These are phyloP conservation scores for Chiloscyllium plagiosum DNA, from an alignment of 2,113 vertebrate species.

Conservation along the genomic window DNA sequence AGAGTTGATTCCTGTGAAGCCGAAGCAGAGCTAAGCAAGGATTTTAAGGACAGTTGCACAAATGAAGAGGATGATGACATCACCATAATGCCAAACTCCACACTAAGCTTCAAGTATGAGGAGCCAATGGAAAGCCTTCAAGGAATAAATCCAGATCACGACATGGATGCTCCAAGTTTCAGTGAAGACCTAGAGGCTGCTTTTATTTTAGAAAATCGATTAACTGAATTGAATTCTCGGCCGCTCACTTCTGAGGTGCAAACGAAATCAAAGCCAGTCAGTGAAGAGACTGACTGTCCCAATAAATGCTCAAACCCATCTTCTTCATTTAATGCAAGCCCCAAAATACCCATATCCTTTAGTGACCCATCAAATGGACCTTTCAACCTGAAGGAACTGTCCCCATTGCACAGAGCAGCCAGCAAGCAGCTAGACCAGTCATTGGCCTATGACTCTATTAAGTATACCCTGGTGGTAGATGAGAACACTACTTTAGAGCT, in stretches of 20 bases:
- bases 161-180: not conserved
- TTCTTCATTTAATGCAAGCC: not conserved
- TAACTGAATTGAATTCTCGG: conserved; percentile 2
- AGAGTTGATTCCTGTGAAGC: not conserved
- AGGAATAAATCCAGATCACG: not conserved
- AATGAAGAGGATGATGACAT: not conserved
- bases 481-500: conserved; percentile 93
- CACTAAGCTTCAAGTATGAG: conserved; percentile 27
- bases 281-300: not conserved
- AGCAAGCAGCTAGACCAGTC: conserved; percentile 60
- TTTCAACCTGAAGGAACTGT: conserved; percentile 48
- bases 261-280: not conserved
- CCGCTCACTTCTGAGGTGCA: not conserved
- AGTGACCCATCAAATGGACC: conserved; percentile 21
- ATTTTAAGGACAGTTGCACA: not conserved
- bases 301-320: not conserved
- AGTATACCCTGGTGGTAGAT: conserved; percentile 95
- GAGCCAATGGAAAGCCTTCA: conserved; percentile 2
- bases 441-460: conserved; percentile 90
- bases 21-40: not conserved
- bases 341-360: conserved; percentile 30
- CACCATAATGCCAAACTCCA: not conserved
- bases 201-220: not conserved
- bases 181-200: not conserved
- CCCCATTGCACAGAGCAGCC: conserved; percentile 44